These are phyloP conservation scores for Drosophila sp. DNA, from an alignment of 1,140 invertebrate genomes.

Conservation along the genomic window DNA sequence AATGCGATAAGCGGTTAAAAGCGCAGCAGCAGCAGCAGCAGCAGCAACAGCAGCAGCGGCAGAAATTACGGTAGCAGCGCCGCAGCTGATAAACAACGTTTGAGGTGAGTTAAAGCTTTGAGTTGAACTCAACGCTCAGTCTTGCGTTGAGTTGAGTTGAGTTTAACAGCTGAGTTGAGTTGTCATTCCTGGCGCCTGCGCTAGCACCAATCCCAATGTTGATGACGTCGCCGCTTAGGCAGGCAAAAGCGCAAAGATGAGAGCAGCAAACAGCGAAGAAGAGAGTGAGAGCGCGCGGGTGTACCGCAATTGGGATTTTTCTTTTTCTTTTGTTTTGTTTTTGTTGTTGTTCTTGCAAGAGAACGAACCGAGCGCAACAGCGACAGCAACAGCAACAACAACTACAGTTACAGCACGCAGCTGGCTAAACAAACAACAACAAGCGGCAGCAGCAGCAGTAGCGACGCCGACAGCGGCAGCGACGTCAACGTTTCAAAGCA, in stretches of 20 bases:
- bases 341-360: slow-evolving; percentile 13
- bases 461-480: slow-evolving; percentile 43
- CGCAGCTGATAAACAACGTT: slow-evolving; percentile 47
- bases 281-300: slow-evolving; percentile 13
- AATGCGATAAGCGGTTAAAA: slow-evolving; percentile 50
- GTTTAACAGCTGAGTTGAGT: slow-evolving; percentile 41
- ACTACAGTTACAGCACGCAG: slow-evolving; percentile 35
- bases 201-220: slow-evolving; percentile 14
- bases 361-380: slow-evolving; percentile 31
- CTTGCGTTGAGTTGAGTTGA: slow-evolving; percentile 30
- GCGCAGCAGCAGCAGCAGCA: slow-evolving; percentile 30
- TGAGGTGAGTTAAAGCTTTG: slow-evolving; percentile 49
- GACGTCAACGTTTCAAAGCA: slow-evolving; percentile 52
- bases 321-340: neutral
- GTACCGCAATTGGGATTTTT: slow-evolving; percentile 16
- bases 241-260: slow-evolving; percentile 40
- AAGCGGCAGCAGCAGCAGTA: slow-evolving; percentile 2
- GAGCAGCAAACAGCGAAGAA: neutral
- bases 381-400: slow-evolving; percentile 36
- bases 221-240: slow-evolving; percentile 41
- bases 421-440: slow-evolving; percentile 33
- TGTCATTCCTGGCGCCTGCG: slow-evolving; percentile 30
- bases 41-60: slow-evolving; percentile 9
- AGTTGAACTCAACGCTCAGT: slow-evolving; percentile 34
- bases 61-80: slow-evolving; percentile 32